Base-by-base conservation (phyloP, 2,113 vertebrate genomes). In the Bubalus kerabau region DNA sequence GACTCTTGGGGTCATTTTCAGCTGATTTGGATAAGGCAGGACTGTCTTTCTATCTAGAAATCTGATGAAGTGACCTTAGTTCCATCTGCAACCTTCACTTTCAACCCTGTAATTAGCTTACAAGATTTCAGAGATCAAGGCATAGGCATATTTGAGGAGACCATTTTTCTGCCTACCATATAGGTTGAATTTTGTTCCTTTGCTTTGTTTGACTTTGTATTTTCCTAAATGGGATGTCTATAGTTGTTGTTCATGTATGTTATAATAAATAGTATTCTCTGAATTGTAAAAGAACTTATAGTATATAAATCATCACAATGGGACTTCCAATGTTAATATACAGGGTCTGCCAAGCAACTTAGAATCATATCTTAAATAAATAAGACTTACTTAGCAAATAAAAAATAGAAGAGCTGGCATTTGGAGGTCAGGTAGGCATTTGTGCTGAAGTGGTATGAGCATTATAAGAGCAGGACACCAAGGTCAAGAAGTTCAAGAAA, bases 301-400 rank as follows among this genome's bases (percentile, higher is more conserved):
- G n/a, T 71, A 7, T 17, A 17, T 93, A 74, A n/a, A 11, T 62
- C 36, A 30, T 64, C 56, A 88, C 1, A 89, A 1, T 26, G 4
- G 23, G 17, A 71, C 19, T 89, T 54, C 36, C 2, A 54, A 7
- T 67, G 16, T 32, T 36, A 76, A 40, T 60, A 67, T 83, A 40
- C n/a, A 48, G 40, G 15, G 17, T n/a, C 12, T 19, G 40, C 24
- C 21, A 83, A 88, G 74, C n/a, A 85, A 81, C 3, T 57, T n/a
- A 80, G 28, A 97, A 86, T 85, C 4, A 83, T 82, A 88, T 86
- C n/a, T n/a, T 36, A 87, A 83, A 74, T 52, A 80, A 43, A 32
- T 52, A 40, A 76, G 13, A 81, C 43, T 60, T 40, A 13, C 13
- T 78, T 30, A 48, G 19, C 67, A 83, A 92, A 30, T 30, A 80